Percentiles rank a stretch among this genome's conserved stretches.
Evolutionary conservation across 1,140 invertebrate species (phyloP).

Genomic region (Teleopsis dalmanni): DNA sequence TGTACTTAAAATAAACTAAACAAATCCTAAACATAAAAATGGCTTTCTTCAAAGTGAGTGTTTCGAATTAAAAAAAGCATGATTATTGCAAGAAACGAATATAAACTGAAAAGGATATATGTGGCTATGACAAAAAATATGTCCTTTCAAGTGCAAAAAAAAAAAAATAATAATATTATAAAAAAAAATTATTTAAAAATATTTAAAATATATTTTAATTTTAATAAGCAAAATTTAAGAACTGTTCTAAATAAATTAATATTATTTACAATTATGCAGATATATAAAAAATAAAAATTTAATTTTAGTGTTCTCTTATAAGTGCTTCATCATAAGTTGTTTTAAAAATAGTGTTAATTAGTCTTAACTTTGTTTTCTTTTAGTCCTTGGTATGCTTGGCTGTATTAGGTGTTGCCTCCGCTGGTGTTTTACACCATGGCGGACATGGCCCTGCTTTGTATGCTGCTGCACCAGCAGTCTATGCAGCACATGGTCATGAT

Average conservation of each 20-base stretch:
- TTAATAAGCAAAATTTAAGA: too few relatives aligned
- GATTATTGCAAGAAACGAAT: too few relatives aligned
- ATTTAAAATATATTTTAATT: not conserved
- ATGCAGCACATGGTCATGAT: slow-evolving; percentile 28
- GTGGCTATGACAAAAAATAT: not conserved
- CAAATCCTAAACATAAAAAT: slow-evolving; percentile 17
- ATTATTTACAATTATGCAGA: not conserved
- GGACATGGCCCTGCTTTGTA: slow-evolving; percentile 31
- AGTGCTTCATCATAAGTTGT: too few relatives aligned
- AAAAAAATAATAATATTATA: not conserved
- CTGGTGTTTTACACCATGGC: slow-evolving; percentile 29
- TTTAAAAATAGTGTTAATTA: too few relatives aligned
- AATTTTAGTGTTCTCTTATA: not conserved
- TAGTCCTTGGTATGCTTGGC: slow-evolving; percentile 41
- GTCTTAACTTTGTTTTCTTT: slow-evolving; percentile 13
- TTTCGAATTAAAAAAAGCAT: slow-evolving; percentile 5
- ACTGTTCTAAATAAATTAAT: too few relatives aligned
- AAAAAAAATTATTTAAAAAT: not conserved
- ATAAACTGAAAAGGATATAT: not conserved
- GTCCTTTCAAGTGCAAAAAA: not conserved
- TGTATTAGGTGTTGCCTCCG: slow-evolving; percentile 38
- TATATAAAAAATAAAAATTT: not conserved
- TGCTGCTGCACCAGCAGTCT: slow-evolving; percentile 25
- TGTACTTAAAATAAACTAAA: not conserved
- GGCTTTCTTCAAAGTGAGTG: slow-evolving; percentile 45